A percentile compares a stretch with the other conserved stretches of the same genome.
Evolutionary conservation across 2,113 vertebrate genomes (phyloP).

Genomic region (Esox niger): DNA sequence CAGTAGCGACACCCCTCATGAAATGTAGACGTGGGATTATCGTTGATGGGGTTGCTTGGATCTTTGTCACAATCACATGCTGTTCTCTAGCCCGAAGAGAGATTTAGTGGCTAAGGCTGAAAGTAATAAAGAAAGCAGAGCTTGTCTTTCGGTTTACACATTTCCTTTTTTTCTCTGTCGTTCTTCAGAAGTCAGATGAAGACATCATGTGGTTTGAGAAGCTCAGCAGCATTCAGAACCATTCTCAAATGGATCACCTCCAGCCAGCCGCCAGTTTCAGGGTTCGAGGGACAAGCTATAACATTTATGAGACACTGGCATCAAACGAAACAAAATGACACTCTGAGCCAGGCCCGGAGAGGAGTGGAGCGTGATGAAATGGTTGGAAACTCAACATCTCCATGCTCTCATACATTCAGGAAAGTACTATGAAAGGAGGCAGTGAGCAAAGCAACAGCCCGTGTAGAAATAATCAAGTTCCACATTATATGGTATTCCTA

Average conservation of each 20-base stretch:
- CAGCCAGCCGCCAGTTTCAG: conserved; percentile 36
- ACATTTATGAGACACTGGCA: conserved; percentile 52
- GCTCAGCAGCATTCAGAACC: conserved; percentile 27
- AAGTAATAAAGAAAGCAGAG: neutral
- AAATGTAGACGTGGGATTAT: too few relatives aligned
- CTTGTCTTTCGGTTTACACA: too few relatives aligned
- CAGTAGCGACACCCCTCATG: too few relatives aligned
- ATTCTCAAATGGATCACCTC: conserved; percentile 35
- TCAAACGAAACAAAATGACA: conserved; percentile 51
- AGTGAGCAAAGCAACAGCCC: too few relatives aligned
- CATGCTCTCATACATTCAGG: conserved; percentile 4
- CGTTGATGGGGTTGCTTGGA: conserved; percentile 14
- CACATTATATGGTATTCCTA: too few relatives aligned
- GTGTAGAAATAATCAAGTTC: too few relatives aligned
- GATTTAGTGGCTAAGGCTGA: neutral
- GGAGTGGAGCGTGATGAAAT: conserved; percentile 38
- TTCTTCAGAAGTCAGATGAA: conserved; percentile 31
- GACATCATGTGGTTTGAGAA: conserved; percentile 30
- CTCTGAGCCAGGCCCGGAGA: conserved; percentile 23
- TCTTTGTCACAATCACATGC: conserved; percentile 50
- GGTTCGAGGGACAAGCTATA: conserved; percentile 37
- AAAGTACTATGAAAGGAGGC: too few relatives aligned
- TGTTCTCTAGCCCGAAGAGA: conserved; percentile 21
- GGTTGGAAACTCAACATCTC: conserved; percentile 21
- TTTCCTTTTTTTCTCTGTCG: too few relatives aligned